A percentile compares a stretch with the other conserved stretches of the same genome.
Evolutionary conservation across 2,888 invertebrate genomes (phyloP).

Genomic region (Portevinia maculata): DNA sequence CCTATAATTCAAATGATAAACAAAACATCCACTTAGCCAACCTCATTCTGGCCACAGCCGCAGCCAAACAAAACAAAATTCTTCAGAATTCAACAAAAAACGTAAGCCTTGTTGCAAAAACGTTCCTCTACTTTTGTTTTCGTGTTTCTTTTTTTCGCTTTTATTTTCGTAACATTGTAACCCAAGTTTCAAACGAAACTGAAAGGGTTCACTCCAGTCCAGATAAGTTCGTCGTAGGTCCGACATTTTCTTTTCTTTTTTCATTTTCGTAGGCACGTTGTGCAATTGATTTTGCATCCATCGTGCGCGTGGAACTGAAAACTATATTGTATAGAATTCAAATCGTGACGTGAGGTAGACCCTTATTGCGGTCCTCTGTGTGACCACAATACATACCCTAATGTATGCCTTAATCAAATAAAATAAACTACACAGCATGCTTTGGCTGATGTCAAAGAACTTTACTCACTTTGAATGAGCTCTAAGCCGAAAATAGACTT

Average conservation of each 20-base stretch:
- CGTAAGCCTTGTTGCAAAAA: constrained; percentile 54
- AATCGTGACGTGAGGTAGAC: constrained; percentile 61
- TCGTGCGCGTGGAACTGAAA: background rate
- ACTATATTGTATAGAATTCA: constrained; percentile 24
- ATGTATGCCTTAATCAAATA: constrained; percentile 16
- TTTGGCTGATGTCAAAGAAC: constrained; percentile 51
- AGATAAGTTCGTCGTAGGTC: background rate
- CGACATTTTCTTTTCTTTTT: too few relatives aligned
- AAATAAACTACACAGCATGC: constrained; percentile 12
- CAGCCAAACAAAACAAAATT: constrained; percentile 44
- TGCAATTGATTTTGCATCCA: constrained; percentile 32
- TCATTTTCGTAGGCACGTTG: background rate
- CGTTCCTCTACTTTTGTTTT: constrained; percentile 38
- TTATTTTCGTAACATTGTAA: constrained; percentile 28
- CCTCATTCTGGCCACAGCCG: constrained; percentile 44
- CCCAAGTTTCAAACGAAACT: constrained; percentile 51
- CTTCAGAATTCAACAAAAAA: constrained; percentile 52
- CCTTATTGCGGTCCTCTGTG: constrained; percentile 60
- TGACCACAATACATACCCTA: constrained; percentile 41
- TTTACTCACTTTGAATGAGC: constrained; percentile 42
- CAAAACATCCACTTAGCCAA: constrained; percentile 68
- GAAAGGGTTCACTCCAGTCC: constrained; percentile 57
- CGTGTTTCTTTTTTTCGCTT: constrained; percentile 18
- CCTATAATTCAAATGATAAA: constrained; percentile 69
- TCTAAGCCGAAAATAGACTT: constrained; percentile 61